These are phyloP conservation scores for Glossophaga mutica DNA, from an alignment of 2,797 vertebrate species.

Conservation along the genomic window DNA sequence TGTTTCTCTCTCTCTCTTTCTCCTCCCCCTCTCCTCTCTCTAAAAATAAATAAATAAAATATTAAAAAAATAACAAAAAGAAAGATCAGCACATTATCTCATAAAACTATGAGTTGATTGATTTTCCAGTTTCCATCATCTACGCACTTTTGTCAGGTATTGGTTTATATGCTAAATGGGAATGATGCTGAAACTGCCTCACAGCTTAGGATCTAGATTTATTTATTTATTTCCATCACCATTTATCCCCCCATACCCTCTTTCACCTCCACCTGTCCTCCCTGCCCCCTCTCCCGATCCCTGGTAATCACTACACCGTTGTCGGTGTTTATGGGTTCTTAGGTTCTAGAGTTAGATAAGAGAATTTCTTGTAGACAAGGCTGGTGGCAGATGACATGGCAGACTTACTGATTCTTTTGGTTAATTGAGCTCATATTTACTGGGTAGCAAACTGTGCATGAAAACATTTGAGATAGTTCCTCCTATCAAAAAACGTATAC, in stretches of 20 bases:
- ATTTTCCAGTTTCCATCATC: not conserved
- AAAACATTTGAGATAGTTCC: not conserved
- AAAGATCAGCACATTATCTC: not conserved
- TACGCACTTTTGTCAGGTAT: not conserved
- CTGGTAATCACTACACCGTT: not conserved
- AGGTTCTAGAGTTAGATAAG: not conserved
- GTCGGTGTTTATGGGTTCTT: not conserved
- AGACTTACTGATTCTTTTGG: not conserved
- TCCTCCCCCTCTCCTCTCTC: too few relatives aligned
- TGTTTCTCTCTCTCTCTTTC: too few relatives aligned
- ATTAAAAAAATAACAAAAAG: not conserved
- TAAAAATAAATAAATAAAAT: too few relatives aligned
- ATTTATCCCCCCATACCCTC: not conserved
- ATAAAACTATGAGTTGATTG: not conserved
- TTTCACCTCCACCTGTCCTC: not conserved
- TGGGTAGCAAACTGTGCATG: not conserved
- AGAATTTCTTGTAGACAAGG: not conserved
- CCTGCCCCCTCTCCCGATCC: too few relatives aligned
- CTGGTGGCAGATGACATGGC: not conserved
- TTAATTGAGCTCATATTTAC: not conserved
- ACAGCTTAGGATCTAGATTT: not conserved
- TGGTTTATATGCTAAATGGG: not conserved
- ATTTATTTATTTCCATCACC: not conserved
- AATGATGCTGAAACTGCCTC: not conserved
- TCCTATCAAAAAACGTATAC: not conserved